phyloP scores from a whole-genome alignment of 2,113 vertebrate genomes.

The Myotis brandtii region DNA sequence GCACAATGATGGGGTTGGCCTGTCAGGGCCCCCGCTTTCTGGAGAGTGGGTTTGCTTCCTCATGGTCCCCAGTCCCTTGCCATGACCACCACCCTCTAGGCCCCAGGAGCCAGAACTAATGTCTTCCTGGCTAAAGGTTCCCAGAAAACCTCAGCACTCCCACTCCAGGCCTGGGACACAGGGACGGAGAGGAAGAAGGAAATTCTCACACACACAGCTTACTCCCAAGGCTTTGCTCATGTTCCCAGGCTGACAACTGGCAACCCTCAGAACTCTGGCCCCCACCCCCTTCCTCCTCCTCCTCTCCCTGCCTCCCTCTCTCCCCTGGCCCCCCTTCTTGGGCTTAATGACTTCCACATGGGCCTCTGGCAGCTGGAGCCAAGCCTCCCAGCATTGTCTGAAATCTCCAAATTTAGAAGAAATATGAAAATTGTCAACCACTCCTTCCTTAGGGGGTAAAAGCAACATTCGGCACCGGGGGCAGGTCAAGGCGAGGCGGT shows the following conservation, averaged over 20 bases:
- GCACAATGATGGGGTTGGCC: background rate
- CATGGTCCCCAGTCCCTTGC: background rate
- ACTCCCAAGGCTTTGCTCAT: conserved; percentile 80
- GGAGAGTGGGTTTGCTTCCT: background rate
- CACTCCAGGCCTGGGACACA: conserved; percentile 45
- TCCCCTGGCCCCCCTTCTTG: conserved; percentile 80
- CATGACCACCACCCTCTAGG: background rate
- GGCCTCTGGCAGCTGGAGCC: conserved; percentile 88
- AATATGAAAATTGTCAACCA: conserved; percentile 96
- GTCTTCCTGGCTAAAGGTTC: conserved; percentile 45
- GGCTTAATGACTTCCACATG: conserved; percentile 95
- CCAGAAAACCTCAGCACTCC: conserved; percentile 44
- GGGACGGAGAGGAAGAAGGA: conserved; percentile 81
- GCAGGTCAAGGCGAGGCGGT: conserved; percentile 87
- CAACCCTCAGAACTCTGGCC: conserved; percentile 78
- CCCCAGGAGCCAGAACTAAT: background rate
- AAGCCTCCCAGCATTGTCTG: conserved; percentile 92
- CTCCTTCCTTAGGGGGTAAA: conserved; percentile 93
- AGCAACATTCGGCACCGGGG: conserved; percentile 86
- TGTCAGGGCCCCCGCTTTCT: background rate
- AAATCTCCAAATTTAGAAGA: conserved; percentile 99
- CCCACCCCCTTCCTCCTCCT: conserved; percentile 71
- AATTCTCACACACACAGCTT: conserved; percentile 87
- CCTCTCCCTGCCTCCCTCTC: conserved; percentile 71
- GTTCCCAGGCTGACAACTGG: conserved; percentile 89